Conservation (phyloP, 1,140 invertebrate species). For the Phenacoccus solenopsis region DNA sequence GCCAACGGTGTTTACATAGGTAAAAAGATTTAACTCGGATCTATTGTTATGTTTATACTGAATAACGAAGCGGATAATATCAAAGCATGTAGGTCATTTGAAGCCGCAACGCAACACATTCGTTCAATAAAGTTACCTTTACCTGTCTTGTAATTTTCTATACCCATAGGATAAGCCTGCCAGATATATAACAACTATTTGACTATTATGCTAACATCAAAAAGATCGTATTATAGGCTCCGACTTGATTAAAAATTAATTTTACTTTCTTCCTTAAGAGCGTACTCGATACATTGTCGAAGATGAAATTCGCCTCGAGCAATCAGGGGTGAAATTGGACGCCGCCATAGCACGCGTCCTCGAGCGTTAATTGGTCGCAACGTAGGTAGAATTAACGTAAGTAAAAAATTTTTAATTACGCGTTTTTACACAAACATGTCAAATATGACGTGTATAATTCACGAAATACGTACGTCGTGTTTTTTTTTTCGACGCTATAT, state of each 20-base stretch:
- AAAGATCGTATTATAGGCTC: not conserved
- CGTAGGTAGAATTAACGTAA: not conserved
- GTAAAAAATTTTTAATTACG: not conserved
- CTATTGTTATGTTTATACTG: slow-evolving; percentile 1
- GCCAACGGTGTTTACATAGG: slow-evolving; percentile 8
- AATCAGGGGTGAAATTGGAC: not conserved
- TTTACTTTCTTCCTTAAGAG: not conserved
- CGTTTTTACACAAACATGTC: not conserved
- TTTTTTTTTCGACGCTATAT: no score
- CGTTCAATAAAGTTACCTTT: not conserved
- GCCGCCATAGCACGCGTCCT: not conserved
- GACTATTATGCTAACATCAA: not conserved
- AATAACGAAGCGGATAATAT: slow-evolving; percentile 16
- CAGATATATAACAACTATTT: slow-evolving; percentile 15
- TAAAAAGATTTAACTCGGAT: slow-evolving; percentile 6
- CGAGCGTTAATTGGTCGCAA: not conserved
- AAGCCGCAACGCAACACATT: not conserved
- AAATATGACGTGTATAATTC: not conserved
- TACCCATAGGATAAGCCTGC: not conserved
- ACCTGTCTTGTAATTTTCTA: not conserved
- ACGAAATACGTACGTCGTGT: no score
- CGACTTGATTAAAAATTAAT: slow-evolving; percentile 10
- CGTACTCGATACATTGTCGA: not conserved
- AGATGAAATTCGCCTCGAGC: not conserved
- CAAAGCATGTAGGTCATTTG: slow-evolving; percentile 10